phyloP scores from a whole-genome alignment of 2,113 vertebrate genomes.

The Oostethus manadensis region DNA sequence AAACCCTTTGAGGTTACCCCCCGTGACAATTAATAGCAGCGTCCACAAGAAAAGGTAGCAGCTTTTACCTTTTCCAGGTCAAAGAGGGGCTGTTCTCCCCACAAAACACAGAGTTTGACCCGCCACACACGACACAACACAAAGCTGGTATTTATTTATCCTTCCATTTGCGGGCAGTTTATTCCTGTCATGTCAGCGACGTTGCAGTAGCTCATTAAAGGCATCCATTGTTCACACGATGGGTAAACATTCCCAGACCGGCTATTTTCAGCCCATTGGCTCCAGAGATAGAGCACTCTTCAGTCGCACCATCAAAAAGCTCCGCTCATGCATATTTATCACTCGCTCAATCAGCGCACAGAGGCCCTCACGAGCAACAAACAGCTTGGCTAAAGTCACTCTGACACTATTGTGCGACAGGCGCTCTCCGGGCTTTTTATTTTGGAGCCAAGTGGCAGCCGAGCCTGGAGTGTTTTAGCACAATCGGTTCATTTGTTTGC shows the following conservation, averaged over 20 bases:
- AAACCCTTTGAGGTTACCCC: neutral
- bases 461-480: constrained; percentile 40
- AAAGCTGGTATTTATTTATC: neutral
- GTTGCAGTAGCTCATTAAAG: constrained; percentile 39
- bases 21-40: neutral
- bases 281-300: constrained; percentile 48
- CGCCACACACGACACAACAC: neutral
- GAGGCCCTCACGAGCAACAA: constrained; percentile 35
- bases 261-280: constrained; percentile 57
- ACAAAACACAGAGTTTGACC: neutral
- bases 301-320: constrained; percentile 53
- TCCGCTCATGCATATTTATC: constrained; percentile 69
- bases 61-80: neutral
- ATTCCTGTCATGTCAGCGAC: neutral
- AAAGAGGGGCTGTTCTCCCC: neutral
- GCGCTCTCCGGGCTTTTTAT: constrained; percentile 47
- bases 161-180: neutral
- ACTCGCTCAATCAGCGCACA: constrained; percentile 55
- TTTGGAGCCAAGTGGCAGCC: constrained; percentile 31
- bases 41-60: neutral
- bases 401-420: constrained; percentile 36
- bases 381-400: constrained; percentile 58
- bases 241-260: constrained; percentile 34
- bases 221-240: constrained; percentile 32
- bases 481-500: constrained; percentile 20